phyloP scores from a whole-genome alignment of 1,140 invertebrate genomes.

The Tyrophagus putrescentiae region DNA sequence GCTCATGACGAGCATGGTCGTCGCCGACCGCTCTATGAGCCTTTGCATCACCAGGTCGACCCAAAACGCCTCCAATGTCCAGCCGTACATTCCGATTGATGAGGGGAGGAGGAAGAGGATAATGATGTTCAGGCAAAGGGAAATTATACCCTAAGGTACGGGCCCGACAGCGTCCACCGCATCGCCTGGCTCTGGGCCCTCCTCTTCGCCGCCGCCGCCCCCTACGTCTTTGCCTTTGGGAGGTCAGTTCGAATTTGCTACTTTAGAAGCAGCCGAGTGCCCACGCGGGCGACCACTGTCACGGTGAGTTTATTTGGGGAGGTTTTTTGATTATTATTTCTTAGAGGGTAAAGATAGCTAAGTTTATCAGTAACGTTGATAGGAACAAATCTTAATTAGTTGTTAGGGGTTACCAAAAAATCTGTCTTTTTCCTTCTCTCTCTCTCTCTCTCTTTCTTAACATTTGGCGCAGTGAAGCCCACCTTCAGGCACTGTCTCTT shows the following conservation, averaged over 20 bases:
- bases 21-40: conserved; percentile 49
- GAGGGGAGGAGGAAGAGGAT: conserved; percentile 16
- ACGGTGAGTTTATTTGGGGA: conserved; percentile 21
- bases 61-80: not conserved
- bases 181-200: conserved; percentile 84
- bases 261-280: conserved; percentile 46
- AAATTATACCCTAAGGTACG: conserved; percentile 9
- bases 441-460: too few relatives aligned
- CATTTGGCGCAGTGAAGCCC: too few relatives aligned
- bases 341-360: too few relatives aligned
- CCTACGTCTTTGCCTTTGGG: conserved; percentile 68
- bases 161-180: conserved; percentile 48
- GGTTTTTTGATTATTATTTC: conserved; percentile 4
- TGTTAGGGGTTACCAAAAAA: too few relatives aligned
- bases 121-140: too few relatives aligned
- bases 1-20: conserved; percentile 78
- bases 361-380: too few relatives aligned
- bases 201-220: conserved; percentile 66
- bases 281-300: conserved; percentile 22
- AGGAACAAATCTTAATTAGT: too few relatives aligned
- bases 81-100: not conserved
- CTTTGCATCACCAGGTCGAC: conserved; percentile 72
- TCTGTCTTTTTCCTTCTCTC: too few relatives aligned
- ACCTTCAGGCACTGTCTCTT: too few relatives aligned
- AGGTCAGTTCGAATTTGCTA: conserved; percentile 69